Evolutionary conservation across 2,888 invertebrate genomes (phyloP), one percentile per base, ranked within the genome.

Genomic region (Spatulosminthurus flaviceps): DNA sequence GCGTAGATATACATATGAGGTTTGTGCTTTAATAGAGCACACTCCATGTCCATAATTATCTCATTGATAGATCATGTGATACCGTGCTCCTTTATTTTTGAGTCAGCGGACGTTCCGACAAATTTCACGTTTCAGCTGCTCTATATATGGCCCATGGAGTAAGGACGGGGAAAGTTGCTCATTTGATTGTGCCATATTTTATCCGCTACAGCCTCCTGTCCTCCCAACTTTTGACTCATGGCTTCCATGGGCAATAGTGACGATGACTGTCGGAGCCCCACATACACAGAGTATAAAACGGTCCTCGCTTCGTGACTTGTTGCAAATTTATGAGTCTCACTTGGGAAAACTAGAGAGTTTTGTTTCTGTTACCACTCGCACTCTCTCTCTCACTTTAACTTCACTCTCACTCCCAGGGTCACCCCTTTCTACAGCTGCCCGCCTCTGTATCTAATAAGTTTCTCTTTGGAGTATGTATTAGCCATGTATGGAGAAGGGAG

Each of bases 321-420:
- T 61, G 66, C 64, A 64, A 75, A 75, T 64, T 75, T 75, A 66
- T 66, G 66, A 64, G 60, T 51, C 64, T 61, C 61, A 61, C 74
- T 60, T 29, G 74, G 61, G 61, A 60, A 51, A 43, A 72, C 51
- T 26, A 26, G 43, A 26, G 60, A 71, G 24, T 61, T 61, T 74
- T 60, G n/a, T n/a, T n/a, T 51, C 16, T n/a, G 16, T 19, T 51
- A 51, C 51, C 16, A 51, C 19, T 51, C 51, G 16, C 51, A 11
- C 51, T 51, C n/a, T 51, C n/a, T 28, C 28, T 21, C 43, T 29
- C 75, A 41, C 75, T 64, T 13, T 61, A 64, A 61, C 64, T 60
- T 75, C 75, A 75, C 75, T 75, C 64, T 66, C 22, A 2, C 28
- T 67, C 67, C 51, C 51, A 51, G n/a, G n/a, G 51, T 51, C 51